Evolutionary conservation across 2,888 invertebrate genomes (phyloP), one percentile per base, ranked within the genome.

Genomic region (Drosophila atripex): DNA sequence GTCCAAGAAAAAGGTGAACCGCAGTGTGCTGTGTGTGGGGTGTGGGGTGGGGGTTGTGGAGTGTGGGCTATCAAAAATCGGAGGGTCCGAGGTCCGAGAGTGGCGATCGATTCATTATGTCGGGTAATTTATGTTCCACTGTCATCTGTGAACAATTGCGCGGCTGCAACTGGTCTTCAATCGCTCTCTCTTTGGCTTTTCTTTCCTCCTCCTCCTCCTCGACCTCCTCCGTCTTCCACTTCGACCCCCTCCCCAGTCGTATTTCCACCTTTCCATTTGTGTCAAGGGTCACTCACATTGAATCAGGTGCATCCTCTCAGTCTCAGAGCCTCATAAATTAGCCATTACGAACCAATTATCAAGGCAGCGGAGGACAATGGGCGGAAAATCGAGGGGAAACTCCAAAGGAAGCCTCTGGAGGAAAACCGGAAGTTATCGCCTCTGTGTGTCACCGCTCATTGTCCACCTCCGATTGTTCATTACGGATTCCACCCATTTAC

Each of bases 111-210:
- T 85, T 80, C 83, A 89, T 88, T 86, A 80, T 75, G 75, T 68
- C 51, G 21, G 53, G 87, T 88, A 89, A 89, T 89, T 89, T 90
- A 90, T 89, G 86, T 61, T 75, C 63, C 60, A 77, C 87, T 89
- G 90, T 90, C 89, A 89, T 77, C 58, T 71, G 53, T 71, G 59
- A 85, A 89, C 90, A 90, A 89, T 89, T 87, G 88, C 76, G 66
- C 77, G 75, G 72, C 73, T 89, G 89, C 90, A 89, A 90, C 90
- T 89, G 90, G 89, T 90, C 88, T 90, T 89, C 76, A 80, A 61
- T 60, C 71, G 70, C 52, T 68, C 46, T 49, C 66, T 50, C 43
- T 43, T 18, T 43, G 21, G 18, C 43, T 21, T 21, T 43, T 21
- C 43, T 43, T 43, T 12, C 11, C 43, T 1, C 9, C 21, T 6